Conservation (phyloP, 2,797 vertebrate species). For the Gymnothorax javanicus region DNA sequence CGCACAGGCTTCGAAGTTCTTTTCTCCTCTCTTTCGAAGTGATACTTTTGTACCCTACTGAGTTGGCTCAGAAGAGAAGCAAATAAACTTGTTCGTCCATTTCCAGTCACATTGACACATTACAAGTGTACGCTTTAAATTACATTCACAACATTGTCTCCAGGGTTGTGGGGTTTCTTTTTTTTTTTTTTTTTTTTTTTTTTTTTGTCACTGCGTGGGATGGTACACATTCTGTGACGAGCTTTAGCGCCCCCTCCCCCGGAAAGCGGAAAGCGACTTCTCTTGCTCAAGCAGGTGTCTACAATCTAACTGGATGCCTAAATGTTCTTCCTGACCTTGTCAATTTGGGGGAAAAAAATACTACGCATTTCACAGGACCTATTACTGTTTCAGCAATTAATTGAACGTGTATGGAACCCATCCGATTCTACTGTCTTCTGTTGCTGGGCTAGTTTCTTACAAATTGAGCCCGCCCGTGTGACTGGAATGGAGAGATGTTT, state of each 20-base stretch:
- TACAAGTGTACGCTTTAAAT: too few species aligned
- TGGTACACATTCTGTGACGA: not conserved
- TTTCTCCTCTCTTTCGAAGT: too few species aligned
- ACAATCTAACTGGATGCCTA: not conserved
- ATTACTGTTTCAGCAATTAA: not conserved
- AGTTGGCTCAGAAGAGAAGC: too few species aligned
- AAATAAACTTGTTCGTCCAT: too few species aligned
- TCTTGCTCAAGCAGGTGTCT: not conserved
- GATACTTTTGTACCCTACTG: too few species aligned
- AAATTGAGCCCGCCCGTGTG: not conserved
- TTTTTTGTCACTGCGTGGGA: too few species aligned
- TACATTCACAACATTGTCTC: too few species aligned
- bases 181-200: too few species aligned
- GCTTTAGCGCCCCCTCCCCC: not conserved
- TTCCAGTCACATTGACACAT: too few species aligned
- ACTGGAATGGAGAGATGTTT: not conserved
- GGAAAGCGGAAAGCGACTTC: not conserved
- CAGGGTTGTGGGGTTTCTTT: too few species aligned
- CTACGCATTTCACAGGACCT: not conserved
- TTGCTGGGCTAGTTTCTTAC: not conserved
- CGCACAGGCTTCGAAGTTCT: too few species aligned
- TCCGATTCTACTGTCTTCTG: not conserved
- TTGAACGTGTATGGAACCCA: not conserved
- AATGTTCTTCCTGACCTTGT: not conserved
- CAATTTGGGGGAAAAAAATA: not conserved